Conservation (phyloP, 2,888 invertebrate species). For the Stegana nigrithorax region DNA sequence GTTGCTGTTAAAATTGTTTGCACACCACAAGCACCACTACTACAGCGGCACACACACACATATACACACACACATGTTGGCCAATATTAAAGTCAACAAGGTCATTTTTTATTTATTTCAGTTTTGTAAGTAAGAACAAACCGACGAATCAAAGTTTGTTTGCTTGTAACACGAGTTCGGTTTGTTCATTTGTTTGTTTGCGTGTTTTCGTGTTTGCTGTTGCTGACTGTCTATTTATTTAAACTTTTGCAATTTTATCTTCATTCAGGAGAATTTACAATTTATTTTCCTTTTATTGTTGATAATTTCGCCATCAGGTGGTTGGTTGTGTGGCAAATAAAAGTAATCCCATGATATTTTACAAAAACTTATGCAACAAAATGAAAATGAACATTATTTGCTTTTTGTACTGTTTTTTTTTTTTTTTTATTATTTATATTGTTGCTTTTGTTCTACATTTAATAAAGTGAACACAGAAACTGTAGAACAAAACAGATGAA, state of each 20-base stretch:
- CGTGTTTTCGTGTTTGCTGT: no score
- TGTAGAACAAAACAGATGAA: conserved; percentile 3
- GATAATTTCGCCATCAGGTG: background rate
- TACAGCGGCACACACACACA: no score
- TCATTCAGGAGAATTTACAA: background rate
- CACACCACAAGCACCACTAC: no score
- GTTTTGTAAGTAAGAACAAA: no score
- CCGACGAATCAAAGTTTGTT: no score
- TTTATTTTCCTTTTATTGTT: background rate
- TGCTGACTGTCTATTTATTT: background rate
- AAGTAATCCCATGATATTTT: background rate
- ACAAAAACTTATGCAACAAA: background rate
- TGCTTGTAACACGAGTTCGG: no score
- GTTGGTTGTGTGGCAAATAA: background rate
- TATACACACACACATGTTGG: no score
- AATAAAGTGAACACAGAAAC: conserved; percentile 36
- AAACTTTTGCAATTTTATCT: background rate
- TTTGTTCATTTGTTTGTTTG: no score
- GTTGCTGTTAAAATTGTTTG: no score
- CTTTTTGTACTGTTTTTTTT: background rate
- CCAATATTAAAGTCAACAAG: no score
- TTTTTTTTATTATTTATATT: background rate
- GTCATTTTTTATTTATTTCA: no score
- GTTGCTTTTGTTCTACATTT: conserved; percentile 46
- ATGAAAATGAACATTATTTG: background rate